Conservation (phyloP, 1,140 invertebrate genomes). For the Monomorium pharaonis region DNA sequence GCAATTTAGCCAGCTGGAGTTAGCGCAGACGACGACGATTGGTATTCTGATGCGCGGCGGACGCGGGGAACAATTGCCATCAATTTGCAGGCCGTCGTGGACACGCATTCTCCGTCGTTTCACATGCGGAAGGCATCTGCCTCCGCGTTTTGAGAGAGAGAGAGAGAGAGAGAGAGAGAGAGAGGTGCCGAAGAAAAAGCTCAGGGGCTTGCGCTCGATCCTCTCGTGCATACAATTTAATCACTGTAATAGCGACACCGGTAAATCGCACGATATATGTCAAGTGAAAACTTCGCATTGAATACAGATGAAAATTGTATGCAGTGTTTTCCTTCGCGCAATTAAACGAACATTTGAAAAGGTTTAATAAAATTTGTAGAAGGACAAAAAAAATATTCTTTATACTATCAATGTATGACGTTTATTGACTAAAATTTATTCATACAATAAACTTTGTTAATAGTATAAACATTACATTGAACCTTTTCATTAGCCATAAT, state of each 20-base stretch:
- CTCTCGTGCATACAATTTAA: constrained; percentile 22
- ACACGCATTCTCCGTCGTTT: constrained; percentile 37
- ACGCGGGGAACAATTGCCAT: constrained; percentile 46
- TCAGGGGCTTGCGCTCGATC: neutral
- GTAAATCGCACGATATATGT: neutral
- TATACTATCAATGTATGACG: too few species aligned
- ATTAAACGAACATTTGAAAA: neutral
- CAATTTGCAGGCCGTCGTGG: constrained; percentile 53
- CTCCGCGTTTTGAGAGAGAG: neutral
- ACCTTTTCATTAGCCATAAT: too few species aligned
- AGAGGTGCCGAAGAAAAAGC: neutral
- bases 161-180: neutral
- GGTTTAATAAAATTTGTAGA: neutral
- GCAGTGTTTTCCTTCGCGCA: neutral
- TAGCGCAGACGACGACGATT: constrained; percentile 28
- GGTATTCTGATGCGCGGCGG: constrained; percentile 26
- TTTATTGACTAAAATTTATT: too few species aligned
- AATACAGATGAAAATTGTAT: neutral
- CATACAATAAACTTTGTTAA: too few species aligned
- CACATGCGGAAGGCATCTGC: constrained; percentile 31
- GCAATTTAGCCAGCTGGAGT: constrained; percentile 39
- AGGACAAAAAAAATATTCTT: too few species aligned
- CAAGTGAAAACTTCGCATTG: neutral
- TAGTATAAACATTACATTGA: too few species aligned
- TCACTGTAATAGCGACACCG: constrained; percentile 8